phyloP scores from a whole-genome alignment of 1,140 invertebrate genomes.

The Zaprionus camerounensis region DNA sequence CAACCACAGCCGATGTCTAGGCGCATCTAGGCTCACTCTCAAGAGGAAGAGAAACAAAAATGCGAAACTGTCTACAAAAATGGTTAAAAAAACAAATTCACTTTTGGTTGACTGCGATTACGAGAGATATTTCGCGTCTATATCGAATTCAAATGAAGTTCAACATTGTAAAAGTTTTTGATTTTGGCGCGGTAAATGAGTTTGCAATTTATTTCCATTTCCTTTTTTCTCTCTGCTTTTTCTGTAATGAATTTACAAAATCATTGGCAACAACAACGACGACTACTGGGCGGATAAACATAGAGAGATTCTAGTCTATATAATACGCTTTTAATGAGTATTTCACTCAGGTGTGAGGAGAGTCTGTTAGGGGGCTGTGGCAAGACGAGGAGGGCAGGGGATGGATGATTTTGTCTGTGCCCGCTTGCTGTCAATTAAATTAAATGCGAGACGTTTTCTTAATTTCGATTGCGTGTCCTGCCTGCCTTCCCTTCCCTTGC shows the following conservation, averaged over 20 bases:
- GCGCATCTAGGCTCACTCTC: conserved; percentile 25
- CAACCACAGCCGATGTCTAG: conserved; percentile 46
- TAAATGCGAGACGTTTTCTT: conserved; percentile 72
- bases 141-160: conserved; percentile 66
- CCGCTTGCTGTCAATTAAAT: conserved; percentile 79
- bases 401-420: conserved; percentile 26
- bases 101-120: conserved; percentile 14
- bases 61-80: conserved; percentile 47
- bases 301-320: conserved; percentile 41
- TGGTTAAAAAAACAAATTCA: conserved; percentile 62
- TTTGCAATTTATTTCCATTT: conserved; percentile 72
- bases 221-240: conserved; percentile 16
- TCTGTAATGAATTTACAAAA: conserved; percentile 76
- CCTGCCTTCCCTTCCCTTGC: neutral
- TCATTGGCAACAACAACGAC: conserved; percentile 37
- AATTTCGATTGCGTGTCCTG: conserved; percentile 74
- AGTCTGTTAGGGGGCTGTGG: neutral
- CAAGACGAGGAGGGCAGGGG: neutral
- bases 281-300: conserved; percentile 25
- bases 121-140: conserved; percentile 46
- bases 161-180: conserved; percentile 46
- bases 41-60: conserved; percentile 10
- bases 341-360: conserved; percentile 33
- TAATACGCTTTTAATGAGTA: conserved; percentile 78
- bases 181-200: conserved; percentile 69